Evolutionary conservation across 2,888 invertebrate species (phyloP), one percentile per base, ranked within the genome.

Genomic region (Orchesellides sinensis): DNA sequence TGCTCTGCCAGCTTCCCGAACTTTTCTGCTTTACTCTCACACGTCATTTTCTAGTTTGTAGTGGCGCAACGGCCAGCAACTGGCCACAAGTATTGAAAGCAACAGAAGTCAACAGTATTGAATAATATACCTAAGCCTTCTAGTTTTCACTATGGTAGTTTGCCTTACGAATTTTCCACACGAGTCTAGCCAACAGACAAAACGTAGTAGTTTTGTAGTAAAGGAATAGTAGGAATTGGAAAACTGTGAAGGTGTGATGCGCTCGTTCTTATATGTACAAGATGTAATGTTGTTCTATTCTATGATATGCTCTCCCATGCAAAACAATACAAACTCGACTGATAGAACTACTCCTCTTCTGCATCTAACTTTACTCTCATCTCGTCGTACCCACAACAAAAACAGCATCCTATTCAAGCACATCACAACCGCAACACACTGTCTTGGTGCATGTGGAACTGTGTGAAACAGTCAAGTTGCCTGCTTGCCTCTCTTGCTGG

Each of bases 401-500:
- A 52, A 47, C 61, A 69, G 69, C 49, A 78, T 69, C 78, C 61
- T 68, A 59, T 77, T 66, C 19, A 65, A 74, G 63, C 73, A 47
- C 73, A 73, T 40, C 66, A 32, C 49, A 23, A 63, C 52, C 32
- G 23, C 69, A 70, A 65, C 79, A 61, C 79, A 79, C 70, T 79
- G 70, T 70, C 70, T 79, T 59, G 61, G 79, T 79, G 79, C 79
- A 79, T 79, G 79, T 79, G 79, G 79, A 70, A 70, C 79, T 79
- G 79, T 78, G 78, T 79, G 79, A 70, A 79, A 79, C 79, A 72
- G 79, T 72, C 79, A 79, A 65, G 79, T 72, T 79, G 70, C 69
- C 68, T 70, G 79, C 65, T 35, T 79, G n/a, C n/a, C n/a, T n/a
- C n/a, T n/a, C n/a, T 23, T 32, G 10, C 40, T 52, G 52, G 45